Evolutionary conservation across 2,113 vertebrate genomes (phyloP).

Genomic region (Suncus etruscus): DNA sequence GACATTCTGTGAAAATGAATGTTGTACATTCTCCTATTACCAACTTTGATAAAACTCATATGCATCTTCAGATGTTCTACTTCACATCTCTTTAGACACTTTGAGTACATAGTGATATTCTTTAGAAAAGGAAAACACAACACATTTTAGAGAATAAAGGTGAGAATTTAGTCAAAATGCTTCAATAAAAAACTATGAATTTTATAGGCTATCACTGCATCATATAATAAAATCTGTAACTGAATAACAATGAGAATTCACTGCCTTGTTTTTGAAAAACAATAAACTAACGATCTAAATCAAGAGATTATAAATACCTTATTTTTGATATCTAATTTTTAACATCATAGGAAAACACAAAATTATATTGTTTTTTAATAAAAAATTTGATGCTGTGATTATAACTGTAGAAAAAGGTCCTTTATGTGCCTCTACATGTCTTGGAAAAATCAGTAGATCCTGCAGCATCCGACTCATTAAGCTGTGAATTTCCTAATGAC

Average conservation of each 20-base stretch:
- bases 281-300: slow-evolving; percentile 20
- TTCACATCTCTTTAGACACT: neutral
- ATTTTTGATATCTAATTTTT: neutral
- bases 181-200: neutral
- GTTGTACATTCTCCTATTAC: neutral
- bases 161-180: slow-evolving; percentile 6
- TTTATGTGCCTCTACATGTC: neutral
- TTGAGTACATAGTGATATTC: neutral
- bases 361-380: neutral
- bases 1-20: slow-evolving; percentile 10
- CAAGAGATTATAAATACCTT: neutral
- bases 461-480: neutral
- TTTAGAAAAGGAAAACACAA: slow-evolving; percentile 1
- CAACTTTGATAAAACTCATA: neutral
- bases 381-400: neutral
- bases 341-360: neutral
- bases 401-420: neutral
- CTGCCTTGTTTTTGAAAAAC: neutral
- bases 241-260: neutral
- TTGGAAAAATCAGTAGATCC: neutral
- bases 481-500: neutral
- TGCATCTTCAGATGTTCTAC: neutral
- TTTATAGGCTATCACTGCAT: neutral
- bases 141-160: neutral
- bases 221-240: neutral